A percentile compares a stretch with the other conserved stretches of the same genome.
Evolutionary conservation across 2,888 invertebrate species (phyloP).

Genomic region (Torymus aiolomorphi): DNA sequence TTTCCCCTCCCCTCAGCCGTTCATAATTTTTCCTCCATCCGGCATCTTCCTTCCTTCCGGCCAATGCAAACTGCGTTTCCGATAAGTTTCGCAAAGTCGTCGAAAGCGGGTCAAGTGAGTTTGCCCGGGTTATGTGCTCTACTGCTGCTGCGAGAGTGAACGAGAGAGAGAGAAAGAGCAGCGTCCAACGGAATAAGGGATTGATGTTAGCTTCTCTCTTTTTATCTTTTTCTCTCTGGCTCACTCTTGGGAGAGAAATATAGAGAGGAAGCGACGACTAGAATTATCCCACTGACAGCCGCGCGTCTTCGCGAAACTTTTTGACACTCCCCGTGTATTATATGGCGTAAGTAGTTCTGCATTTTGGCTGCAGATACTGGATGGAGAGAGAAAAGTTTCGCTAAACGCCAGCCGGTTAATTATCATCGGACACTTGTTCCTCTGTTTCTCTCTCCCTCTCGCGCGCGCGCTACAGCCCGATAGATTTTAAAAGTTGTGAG

Average conservation of each 20-base stretch:
- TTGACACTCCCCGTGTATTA: too few relatives aligned
- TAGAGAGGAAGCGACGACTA: too few relatives aligned
- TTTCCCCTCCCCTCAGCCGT: background rate
- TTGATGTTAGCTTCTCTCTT: constrained; percentile 34
- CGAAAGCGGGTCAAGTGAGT: constrained; percentile 56
- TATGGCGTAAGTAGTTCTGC: background rate
- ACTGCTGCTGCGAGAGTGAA: background rate
- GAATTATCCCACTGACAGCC: constrained; percentile 49
- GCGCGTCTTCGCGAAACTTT: background rate
- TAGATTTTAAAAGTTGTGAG: too few relatives aligned
- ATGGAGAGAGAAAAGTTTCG: background rate
- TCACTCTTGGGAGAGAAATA: too few relatives aligned
- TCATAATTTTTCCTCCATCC: background rate
- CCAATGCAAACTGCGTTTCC: constrained; percentile 56
- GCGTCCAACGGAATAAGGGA: constrained; percentile 39
- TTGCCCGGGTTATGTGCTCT: constrained; percentile 8
- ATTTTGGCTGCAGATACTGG: background rate
- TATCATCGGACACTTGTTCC: background rate
- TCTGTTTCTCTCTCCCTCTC: too few relatives aligned
- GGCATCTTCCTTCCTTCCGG: constrained; percentile 5
- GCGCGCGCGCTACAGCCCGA: too few relatives aligned
- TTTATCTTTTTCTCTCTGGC: background rate
- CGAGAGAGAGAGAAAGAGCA: too few relatives aligned
- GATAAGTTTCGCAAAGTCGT: constrained; percentile 51
- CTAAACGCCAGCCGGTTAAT: constrained; percentile 8